Conservation (phyloP, 2,113 vertebrate genomes). For the Sminthopsis crassicaudata region DNA sequence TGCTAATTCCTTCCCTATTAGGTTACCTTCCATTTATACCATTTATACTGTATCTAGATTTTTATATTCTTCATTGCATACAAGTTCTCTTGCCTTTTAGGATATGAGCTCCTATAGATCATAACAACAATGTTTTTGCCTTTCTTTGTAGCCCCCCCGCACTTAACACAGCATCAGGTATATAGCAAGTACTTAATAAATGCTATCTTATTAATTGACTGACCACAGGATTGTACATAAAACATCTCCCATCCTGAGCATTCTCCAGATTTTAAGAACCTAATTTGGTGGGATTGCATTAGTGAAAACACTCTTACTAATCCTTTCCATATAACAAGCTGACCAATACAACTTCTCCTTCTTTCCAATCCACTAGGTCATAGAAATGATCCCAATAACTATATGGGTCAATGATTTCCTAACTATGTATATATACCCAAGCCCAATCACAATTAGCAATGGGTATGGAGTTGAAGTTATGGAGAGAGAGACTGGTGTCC, state of each 20-base stretch:
- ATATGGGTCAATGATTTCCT: background rate
- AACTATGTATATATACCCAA: background rate
- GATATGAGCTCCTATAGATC: background rate
- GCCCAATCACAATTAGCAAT: background rate
- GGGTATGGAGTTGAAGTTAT: background rate
- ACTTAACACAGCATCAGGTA: background rate
- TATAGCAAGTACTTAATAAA: background rate
- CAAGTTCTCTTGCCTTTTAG: background rate
- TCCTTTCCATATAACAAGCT: background rate
- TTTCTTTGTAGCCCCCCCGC: background rate
- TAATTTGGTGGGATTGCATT: background rate
- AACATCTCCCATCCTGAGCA: background rate
- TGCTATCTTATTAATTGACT: background rate
- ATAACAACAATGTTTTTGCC: background rate
- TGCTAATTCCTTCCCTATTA: background rate
- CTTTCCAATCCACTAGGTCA: background rate
- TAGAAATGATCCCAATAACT: background rate
- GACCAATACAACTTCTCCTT: background rate
- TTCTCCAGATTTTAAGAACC: background rate
- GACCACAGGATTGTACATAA: background rate
- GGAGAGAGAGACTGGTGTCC: background rate
- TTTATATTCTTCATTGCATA: background rate
- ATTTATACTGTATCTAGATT: background rate
- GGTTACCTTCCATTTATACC: background rate
- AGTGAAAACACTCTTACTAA: background rate